phyloP scores from a whole-genome alignment of 2,797 vertebrate genomes.

The Podarcis lilfordi region DNA sequence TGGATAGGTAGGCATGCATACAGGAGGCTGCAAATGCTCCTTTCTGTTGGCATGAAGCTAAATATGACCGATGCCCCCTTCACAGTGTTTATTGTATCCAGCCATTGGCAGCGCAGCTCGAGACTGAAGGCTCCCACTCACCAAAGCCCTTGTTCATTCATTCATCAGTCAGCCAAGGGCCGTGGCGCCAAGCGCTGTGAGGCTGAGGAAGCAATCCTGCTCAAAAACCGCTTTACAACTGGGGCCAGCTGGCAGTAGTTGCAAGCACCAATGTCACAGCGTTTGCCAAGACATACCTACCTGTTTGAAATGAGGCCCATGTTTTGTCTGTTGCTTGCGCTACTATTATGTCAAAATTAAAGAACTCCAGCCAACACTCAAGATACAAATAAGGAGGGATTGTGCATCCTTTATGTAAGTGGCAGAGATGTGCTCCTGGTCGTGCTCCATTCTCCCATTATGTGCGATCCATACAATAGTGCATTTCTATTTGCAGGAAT shows the following conservation, averaged over 20 bases:
- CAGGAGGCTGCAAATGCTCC: constrained; percentile 30
- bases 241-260: constrained; percentile 46
- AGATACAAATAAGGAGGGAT: neutral
- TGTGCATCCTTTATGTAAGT: neutral
- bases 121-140: constrained; percentile 35
- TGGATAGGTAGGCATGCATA: neutral
- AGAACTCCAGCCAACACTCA: constrained; percentile 31
- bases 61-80: constrained; percentile 32
- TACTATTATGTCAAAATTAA: constrained; percentile 16
- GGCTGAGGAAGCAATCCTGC: constrained; percentile 47
- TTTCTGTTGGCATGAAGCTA: constrained; percentile 45
- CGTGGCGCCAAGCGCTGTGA: constrained; percentile 14
- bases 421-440: neutral
- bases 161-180: constrained; percentile 36
- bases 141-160: constrained; percentile 36
- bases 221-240: neutral
- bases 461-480: neutral
- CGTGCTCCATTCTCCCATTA: neutral
- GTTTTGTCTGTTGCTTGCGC: constrained; percentile 33
- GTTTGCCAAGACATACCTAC: constrained; percentile 45
- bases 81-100: constrained; percentile 25
- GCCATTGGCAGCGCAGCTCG: constrained; percentile 31
- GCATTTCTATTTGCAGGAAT: neutral
- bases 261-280: constrained; percentile 43
- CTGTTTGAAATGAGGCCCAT: constrained; percentile 45